phyloP scores from a whole-genome alignment of 2,113 vertebrate species.

The Promerops cafer region DNA sequence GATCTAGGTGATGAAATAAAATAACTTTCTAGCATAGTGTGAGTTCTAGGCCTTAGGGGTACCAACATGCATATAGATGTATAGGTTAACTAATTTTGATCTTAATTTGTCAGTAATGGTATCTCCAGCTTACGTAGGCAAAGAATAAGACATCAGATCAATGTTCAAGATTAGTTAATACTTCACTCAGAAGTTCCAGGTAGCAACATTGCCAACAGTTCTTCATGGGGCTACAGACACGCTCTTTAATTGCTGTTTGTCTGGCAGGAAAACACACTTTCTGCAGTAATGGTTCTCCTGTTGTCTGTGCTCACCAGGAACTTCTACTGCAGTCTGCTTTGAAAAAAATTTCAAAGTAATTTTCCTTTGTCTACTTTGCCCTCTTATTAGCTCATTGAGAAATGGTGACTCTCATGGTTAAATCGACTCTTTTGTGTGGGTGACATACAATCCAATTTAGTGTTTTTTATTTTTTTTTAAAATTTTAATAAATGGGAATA shows the following conservation, averaged over 20 bases:
- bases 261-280: neutral
- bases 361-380: neutral
- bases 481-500: neutral
- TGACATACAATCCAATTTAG: fast-evolving
- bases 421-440: fast-evolving
- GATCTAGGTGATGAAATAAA: neutral
- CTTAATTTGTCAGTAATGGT: neutral
- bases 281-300: neutral
- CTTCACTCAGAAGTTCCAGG: neutral
- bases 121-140: neutral
- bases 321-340: neutral
- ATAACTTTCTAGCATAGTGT: neutral
- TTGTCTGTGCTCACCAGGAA: neutral
- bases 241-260: neutral
- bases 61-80: neutral
- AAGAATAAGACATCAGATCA: neutral
- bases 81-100: neutral
- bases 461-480: no score
- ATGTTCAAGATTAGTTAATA: neutral
- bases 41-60: neutral
- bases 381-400: neutral
- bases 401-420: neutral
- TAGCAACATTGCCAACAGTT: neutral
- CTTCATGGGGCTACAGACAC: neutral
- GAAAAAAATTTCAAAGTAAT: neutral